Base-by-base conservation (phyloP, 92 coral and sea anemone genomes). In the Paragorgia papillata region DNA sequence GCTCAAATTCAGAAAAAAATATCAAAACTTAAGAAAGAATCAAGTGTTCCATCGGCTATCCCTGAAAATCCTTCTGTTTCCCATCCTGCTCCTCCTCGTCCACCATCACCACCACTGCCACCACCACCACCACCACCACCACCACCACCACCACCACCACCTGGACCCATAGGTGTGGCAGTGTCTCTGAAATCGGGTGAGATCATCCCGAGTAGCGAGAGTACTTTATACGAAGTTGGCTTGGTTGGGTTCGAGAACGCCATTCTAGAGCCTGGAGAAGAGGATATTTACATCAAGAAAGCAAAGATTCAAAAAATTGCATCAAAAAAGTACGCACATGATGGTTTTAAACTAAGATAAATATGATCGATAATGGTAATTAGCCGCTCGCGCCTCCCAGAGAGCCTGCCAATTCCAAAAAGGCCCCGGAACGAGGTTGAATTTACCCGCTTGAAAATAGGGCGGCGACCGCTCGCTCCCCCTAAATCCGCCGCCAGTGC, bases 201-300 rank as follows among this genome's bases (percentile, higher is more conserved):
- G n/a, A n/a, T n/a, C n/a, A n/a, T n/a, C n/a, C n/a, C n/a, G n/a
- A 28, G 62, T 17, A 7, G 29, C 31, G 73, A 66, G 19, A 26
- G 28, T 44, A 66, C 51, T 21, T n/a, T n/a, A n/a, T 66, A 66
- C 26, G 73, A 56, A 1, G 56, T n/a, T n/a, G n/a, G 54, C 9
- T 44, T 66, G 56, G 17, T 66, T 40, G 73, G 29, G 2, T 68
- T 68, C 27, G 75, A 68, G 59, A 24, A 68, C 39, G 75, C 75
- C 24, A 68, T 68, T 21, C 30, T 68, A 40, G 75, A 68, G 43
- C 24, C 75, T 68, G 75, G 59, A 22, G 33, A 44, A 21, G 59
- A 49, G 17, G 57, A 44, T 6, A 30, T 28, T 2, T 10, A 68
- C 48, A 59, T 68, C 14, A 68, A 41, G 75, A 30, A 68, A 29